Evolutionary conservation across 2,888 invertebrate genomes (phyloP).

Genomic region (Watsonalla cultraria): DNA sequence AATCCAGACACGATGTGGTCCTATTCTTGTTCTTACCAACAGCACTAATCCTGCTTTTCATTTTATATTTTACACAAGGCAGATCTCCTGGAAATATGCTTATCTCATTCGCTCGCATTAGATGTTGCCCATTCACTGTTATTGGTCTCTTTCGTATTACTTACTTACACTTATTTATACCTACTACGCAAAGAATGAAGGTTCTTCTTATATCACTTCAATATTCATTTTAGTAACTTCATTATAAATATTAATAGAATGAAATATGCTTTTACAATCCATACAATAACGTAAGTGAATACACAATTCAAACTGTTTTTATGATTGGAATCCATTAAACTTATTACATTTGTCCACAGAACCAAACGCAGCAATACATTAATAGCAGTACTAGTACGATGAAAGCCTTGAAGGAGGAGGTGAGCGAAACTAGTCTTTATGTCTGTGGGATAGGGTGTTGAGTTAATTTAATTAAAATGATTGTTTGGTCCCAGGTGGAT

Average conservation of each 20-base stretch:
- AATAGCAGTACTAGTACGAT: conserved; percentile 87
- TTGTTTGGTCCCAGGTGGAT: conserved; percentile 78
- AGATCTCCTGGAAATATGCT: too few relatives aligned
- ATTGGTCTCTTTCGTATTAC: too few relatives aligned
- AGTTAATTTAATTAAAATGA: conserved; percentile 15
- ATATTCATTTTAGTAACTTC: too few relatives aligned
- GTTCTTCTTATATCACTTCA: background rate
- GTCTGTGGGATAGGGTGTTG: conserved; percentile 2
- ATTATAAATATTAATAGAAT: too few relatives aligned
- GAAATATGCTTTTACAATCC: too few relatives aligned
- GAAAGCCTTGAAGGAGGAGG: conserved; percentile 88
- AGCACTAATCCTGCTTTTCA: too few relatives aligned
- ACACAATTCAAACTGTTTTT: background rate
- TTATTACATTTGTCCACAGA: conserved; percentile 59
- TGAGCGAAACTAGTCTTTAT: conserved; percentile 35
- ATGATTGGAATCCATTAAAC: conserved; percentile 15
- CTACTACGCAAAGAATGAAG: background rate
- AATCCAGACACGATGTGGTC: too few relatives aligned
- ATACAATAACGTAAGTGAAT: background rate
- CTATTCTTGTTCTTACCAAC: too few relatives aligned
- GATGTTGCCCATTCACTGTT: too few relatives aligned
- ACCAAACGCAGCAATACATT: conserved; percentile 87
- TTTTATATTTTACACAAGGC: too few relatives aligned
- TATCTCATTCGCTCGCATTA: too few relatives aligned
- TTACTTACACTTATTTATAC: too few relatives aligned